A percentile compares a stretch with the other conserved stretches of the same genome.
Evolutionary conservation across 1,140 invertebrate species (phyloP).

Genomic region (Gonioctena quinquepunctata): DNA sequence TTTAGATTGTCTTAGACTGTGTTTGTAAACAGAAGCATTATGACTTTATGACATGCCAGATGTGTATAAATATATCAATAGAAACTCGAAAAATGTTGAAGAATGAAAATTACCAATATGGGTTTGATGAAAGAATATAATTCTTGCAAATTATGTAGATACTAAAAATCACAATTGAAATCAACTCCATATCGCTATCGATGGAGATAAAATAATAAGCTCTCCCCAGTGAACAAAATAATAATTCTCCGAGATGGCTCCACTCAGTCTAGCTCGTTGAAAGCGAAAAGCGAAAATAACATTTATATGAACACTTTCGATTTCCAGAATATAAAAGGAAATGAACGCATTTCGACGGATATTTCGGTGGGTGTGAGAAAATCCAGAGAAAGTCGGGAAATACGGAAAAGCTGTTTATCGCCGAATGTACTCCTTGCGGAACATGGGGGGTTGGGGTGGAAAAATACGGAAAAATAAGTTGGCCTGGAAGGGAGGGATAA

Average conservation of each 20-base stretch:
- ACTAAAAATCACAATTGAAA: too few species aligned
- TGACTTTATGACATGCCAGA: too few species aligned
- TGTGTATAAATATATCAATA: too few species aligned
- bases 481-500: not conserved
- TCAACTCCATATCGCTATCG: not conserved
- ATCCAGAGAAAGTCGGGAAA: constrained; percentile 33
- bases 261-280: not conserved
- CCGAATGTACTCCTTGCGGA: not conserved
- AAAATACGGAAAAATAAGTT: not conserved
- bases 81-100: too few species aligned
- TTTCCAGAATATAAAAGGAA: constrained; percentile 35
- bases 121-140: too few species aligned
- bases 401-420: constrained; percentile 36
- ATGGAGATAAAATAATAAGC: not conserved
- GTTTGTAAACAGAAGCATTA: too few species aligned
- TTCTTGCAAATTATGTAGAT: too few species aligned
- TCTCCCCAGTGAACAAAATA: not conserved
- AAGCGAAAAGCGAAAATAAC: constrained; percentile 19
- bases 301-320: constrained; percentile 36
- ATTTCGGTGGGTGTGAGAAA: constrained; percentile 25
- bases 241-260: not conserved
- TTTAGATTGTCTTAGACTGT: too few species aligned
- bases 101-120: too few species aligned
- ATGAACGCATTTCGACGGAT: constrained; percentile 29
- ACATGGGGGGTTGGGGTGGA: not conserved